phyloP scores from a whole-genome alignment of 2,797 vertebrate genomes.

The Eidolon dupreanum region DNA sequence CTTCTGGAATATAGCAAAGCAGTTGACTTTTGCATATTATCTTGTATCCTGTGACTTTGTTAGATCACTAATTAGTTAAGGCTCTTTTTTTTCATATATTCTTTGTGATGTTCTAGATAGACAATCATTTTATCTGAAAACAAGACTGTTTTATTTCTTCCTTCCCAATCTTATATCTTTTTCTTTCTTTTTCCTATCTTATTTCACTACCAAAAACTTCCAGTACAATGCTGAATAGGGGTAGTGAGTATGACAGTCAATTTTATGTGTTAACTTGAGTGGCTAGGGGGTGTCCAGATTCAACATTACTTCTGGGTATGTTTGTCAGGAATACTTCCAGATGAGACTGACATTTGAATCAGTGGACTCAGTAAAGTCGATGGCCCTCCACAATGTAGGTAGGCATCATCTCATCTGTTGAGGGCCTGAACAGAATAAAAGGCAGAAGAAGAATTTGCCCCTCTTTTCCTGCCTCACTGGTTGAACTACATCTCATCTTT shows the following conservation, averaged over 20 bases:
- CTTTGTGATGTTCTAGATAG: neutral
- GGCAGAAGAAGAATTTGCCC: neutral
- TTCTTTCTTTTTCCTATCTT: neutral
- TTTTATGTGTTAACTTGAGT: neutral
- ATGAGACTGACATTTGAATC: neutral
- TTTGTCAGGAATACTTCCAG: neutral
- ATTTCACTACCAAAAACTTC: neutral
- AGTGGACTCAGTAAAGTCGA: neutral
- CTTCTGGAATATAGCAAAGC: neutral
- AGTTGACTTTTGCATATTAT: neutral
- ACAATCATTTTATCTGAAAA: neutral
- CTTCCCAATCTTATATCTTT: neutral
- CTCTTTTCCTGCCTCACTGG: neutral
- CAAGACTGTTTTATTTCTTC: neutral
- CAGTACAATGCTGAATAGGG: neutral
- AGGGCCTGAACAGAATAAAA: neutral
- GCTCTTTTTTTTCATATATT: neutral
- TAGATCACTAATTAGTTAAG: neutral
- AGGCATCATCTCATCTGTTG: neutral
- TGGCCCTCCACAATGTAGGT: neutral
- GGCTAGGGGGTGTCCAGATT: neutral
- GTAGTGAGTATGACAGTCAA: neutral
- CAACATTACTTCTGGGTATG: neutral
- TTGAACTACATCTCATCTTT: neutral
- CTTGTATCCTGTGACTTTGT: neutral